These are phyloP conservation scores for Acromyrmex charruanus DNA, from an alignment of 1,140 invertebrate species.

Conservation along the genomic window DNA sequence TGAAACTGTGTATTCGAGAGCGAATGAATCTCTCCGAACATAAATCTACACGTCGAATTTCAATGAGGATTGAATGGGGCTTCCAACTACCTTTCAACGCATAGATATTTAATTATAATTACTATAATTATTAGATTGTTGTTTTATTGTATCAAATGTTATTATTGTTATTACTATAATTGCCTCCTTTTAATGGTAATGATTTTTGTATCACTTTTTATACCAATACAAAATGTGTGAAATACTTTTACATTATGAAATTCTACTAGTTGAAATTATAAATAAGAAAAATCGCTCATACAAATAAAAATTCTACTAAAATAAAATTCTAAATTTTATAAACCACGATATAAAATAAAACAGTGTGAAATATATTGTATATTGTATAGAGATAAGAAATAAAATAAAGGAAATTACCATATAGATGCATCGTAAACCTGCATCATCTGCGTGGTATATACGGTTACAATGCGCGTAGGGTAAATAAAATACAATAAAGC, in stretches of 20 bases:
- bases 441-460: background rate
- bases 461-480: background rate
- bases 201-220: background rate
- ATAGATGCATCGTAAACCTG: background rate
- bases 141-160: background rate
- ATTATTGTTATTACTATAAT: background rate
- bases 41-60: slow-evolving; percentile 42
- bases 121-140: slow-evolving; percentile 10
- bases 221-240: background rate
- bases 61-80: slow-evolving; percentile 14
- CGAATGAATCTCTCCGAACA: slow-evolving; percentile 37
- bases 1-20: slow-evolving; percentile 50
- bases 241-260: too few species aligned
- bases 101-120: background rate
- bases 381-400: background rate
- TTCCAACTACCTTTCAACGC: slow-evolving; percentile 24
- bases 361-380: too few species aligned
- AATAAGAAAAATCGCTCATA: background rate
- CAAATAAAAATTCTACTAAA: background rate
- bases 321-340: background rate
- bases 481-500: background rate
- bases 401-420: background rate
- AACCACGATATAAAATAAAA: background rate
- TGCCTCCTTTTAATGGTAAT: background rate
- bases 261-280: background rate